These are phyloP conservation scores for Pristiophorus japonicus DNA, from an alignment of 2,113 vertebrate species.

Conservation along the genomic window DNA sequence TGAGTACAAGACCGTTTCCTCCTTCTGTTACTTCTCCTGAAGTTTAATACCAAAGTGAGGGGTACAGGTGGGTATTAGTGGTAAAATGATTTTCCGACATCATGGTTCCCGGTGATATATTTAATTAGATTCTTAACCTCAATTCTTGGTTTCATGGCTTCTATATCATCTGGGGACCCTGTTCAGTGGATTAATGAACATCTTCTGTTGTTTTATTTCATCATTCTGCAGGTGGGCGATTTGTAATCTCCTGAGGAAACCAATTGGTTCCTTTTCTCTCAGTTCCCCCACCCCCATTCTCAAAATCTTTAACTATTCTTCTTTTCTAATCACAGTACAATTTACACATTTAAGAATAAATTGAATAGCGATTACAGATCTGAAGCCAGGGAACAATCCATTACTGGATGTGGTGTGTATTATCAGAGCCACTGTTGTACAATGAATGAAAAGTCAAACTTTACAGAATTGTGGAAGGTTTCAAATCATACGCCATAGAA, in stretches of 20 bases:
- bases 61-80: not conserved
- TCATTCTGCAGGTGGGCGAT: not conserved
- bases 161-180: not conserved
- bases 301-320: not conserved
- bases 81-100: not conserved
- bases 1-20: not conserved
- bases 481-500: not conserved
- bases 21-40: not conserved
- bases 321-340: not conserved
- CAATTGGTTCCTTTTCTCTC: not conserved
- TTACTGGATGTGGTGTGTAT: not conserved
- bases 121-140: slow-evolving; percentile 19
- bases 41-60: no score
- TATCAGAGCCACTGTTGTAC: not conserved
- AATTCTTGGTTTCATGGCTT: not conserved
- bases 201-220: not conserved
- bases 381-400: not conserved
- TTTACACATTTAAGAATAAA: not conserved
- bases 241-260: not conserved
- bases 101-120: not conserved
- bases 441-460: not conserved
- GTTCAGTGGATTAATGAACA: not conserved
- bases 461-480: no score
- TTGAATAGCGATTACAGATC: not conserved
- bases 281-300: not conserved